Evolutionary conservation across 2,113 vertebrate genomes (phyloP), one percentile per base, ranked within the genome.

Genomic region (Mustela lutreola): DNA sequence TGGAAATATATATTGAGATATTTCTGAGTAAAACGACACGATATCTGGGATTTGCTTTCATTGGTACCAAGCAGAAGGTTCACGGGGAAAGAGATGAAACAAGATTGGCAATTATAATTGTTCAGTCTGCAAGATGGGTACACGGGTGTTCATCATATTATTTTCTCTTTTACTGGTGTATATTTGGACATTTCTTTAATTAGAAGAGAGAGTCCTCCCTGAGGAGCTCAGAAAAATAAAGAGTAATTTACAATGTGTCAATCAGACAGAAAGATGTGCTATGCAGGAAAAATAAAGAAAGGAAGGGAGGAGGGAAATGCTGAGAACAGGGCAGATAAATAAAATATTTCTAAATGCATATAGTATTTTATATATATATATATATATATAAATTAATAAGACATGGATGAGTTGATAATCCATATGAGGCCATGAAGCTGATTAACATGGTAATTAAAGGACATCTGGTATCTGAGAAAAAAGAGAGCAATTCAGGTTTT

Each of bases 101-200:
- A n/a, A 50, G 63, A 58, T 6, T 14, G 50, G 58, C 33, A 82
- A 67, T 79, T 81, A 2, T 7, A 70, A 73, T 11, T 60, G 18
- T 39, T 94, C 50, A 92, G 31, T 70, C 50, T 85, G 56, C 58
- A 90, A 63, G 58, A 53, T 60, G 42, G 92, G 60, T 45, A 33
- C 8, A 62, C 15, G 28, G 26, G 65, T 42, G 16, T 33, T 67
- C 71, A 33, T 56, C 21, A 28, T 19, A 33, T 6, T 53, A 16
- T 78, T 81, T 85, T 83, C 84, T 88, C 78, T 39, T 39, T 39
- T 71, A 33, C 53, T 58, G 39, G 45, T 4, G 21, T 63, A 67
- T 89, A n/a, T 36, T 93, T 70, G 89, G 60, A 96, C 76, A 93
- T 93, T 95, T 85, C 53, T 87, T 94, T 86, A 96, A 91, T 94